Evolutionary conservation across 2,113 vertebrate genomes (phyloP), one percentile per base, ranked within the genome.

Genomic region (Nerophis ophidion): DNA sequence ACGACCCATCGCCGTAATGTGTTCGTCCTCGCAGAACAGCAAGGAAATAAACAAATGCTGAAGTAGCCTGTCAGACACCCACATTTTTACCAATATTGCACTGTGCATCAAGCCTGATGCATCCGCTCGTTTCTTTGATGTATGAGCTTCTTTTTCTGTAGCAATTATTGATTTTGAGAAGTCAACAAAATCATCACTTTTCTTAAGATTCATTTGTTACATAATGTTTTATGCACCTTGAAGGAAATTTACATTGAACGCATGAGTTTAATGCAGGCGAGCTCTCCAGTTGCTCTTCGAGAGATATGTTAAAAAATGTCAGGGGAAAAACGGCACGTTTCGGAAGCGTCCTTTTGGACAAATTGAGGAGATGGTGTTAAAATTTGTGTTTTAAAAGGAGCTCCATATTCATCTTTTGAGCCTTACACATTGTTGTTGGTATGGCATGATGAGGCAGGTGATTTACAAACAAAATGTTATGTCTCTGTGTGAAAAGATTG

Each of bases 71-170:
- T 74, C 74, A 66, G 58, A 80, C 82, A 76, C 79, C 82, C 73
- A 82, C 82, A 57, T 76, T 75, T 80, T 80, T 81, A 71, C 72
- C 69, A 26, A 82, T 79, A 81, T 76, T 70, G 72, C 62, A 66
- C 77, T 68, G 57, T 50, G 46, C 36, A 52, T 26, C 13, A 47
- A 40, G 66, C 65, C 53, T 14, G 26, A 34, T 66, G 54, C 61
- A 66, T 60, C 2, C 15, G 17, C 61, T 74, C 57, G 46, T 66
- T 8, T 54, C 74, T 83, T 82, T 79, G 74, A 82, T 75, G 26
- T 60, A 38, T 77, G 64, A 60, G 40, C 67, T 72, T 48, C 68
- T 65, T 70, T 67, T 63, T 76, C 69, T 61, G 63, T 33, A 51
- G 47, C 68, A 71, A 57, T 66, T 65, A 87, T 86, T 66, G 74